Evolutionary conservation across 2,797 vertebrate genomes (phyloP).

Genomic region (Eulemur rubriventer): DNA sequence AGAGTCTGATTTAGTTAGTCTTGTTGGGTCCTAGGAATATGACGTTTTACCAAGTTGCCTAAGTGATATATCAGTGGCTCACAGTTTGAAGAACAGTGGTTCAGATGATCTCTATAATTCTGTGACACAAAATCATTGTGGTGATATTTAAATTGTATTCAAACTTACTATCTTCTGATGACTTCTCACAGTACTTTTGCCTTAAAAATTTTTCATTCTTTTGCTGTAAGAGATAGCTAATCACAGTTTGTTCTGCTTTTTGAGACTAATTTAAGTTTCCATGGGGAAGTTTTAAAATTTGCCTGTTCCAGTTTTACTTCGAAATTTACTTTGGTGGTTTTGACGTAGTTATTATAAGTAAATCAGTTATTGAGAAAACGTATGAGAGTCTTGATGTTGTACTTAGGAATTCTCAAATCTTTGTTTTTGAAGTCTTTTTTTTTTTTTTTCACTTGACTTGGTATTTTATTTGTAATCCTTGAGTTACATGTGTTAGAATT

Average conservation of each 20-base stretch:
- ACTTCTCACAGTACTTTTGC: not conserved
- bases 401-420: not conserved
- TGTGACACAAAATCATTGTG: not conserved
- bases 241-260: conserved; percentile 28
- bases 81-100: conserved; percentile 20
- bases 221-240: not conserved
- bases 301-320: not conserved
- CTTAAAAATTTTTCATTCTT: not conserved
- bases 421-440: not conserved
- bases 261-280: not conserved
- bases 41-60: not conserved
- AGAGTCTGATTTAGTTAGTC: not conserved
- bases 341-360: not conserved
- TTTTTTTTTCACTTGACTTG: not conserved
- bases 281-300: not conserved
- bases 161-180: not conserved
- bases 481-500: not conserved
- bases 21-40: not conserved
- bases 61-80: not conserved
- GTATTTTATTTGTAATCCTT: not conserved
- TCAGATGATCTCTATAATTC: not conserved
- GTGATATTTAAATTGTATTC: not conserved
- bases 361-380: not conserved
- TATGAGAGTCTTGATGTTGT: not conserved
- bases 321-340: not conserved